Percentiles rank a stretch among this genome's conserved stretches.
Conservation (phyloP, 2,113 vertebrate genomes). For the Ictalurus punctatus region DNA sequence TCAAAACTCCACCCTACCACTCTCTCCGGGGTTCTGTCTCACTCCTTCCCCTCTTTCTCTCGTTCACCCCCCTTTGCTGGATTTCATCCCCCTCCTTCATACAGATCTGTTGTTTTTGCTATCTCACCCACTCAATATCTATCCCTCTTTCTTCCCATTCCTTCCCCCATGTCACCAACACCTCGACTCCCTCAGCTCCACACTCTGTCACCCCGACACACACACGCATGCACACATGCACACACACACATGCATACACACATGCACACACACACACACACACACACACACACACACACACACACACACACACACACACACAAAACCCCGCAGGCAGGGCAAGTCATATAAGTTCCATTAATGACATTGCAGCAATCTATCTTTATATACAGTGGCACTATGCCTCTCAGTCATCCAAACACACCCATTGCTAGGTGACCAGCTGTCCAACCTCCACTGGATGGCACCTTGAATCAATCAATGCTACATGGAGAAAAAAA, state of each 20-base stretch:
- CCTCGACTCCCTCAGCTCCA: conserved; percentile 48
- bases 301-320: conserved; percentile 48
- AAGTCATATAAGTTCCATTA: conserved; percentile 46
- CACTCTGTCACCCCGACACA: conserved; percentile 54
- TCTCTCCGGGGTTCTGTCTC: conserved; percentile 53
- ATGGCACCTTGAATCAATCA: conserved; percentile 46
- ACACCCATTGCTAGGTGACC: conserved; percentile 42
- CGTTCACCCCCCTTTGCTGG: conserved; percentile 30
- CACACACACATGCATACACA: background rate
- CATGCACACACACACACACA: conserved; percentile 23
- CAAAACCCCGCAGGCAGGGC: conserved; percentile 38
- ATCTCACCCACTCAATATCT: conserved; percentile 50
- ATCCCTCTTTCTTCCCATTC: conserved; percentile 60
- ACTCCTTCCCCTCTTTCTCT: conserved; percentile 46
- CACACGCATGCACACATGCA: conserved; percentile 57
- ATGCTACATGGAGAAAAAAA: conserved; percentile 30
- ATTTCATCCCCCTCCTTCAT: conserved; percentile 27
- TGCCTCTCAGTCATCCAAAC: conserved; percentile 43
- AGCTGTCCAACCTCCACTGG: conserved; percentile 40
- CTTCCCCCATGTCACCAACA: conserved; percentile 58
- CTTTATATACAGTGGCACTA: conserved; percentile 42
- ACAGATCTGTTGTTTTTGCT: conserved; percentile 61
- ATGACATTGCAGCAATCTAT: conserved; percentile 47
- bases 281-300: conserved; percentile 49
- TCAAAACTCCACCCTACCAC: conserved; percentile 34